Evolutionary conservation across 1,140 invertebrate genomes (phyloP), one percentile per base, ranked within the genome.

Genomic region (Procambarus clarkii): DNA sequence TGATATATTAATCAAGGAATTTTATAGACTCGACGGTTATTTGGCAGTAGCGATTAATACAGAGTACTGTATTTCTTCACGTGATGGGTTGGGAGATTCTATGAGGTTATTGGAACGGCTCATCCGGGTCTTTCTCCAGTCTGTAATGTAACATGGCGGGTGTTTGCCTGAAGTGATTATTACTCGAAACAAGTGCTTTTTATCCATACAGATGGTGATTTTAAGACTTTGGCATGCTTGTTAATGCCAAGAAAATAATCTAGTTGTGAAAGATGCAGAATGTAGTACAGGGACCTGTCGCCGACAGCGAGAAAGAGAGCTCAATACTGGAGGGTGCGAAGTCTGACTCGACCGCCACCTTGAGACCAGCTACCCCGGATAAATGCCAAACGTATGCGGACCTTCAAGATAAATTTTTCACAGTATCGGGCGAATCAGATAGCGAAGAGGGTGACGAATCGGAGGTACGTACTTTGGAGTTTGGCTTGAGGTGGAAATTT

Each of bases 221-320:
- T 91, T 71, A 44, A 86, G 77, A 79, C 84, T 86, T 74, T 81
- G 82, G 84, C 90, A 91, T 86, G 79, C 77, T 86, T 58, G 78
- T 81, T 86, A 54, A 86, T 81, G 84, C 90, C 90, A 58, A 80
- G 86, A 88, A 79, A 82, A 78, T 82, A 60, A 80, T 91, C 78
- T 76, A 90, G 79, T 86, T 91, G 88, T 91, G 88, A 92, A 91
- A 92, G 92, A 92, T 92, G 92, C 92, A 92, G 92, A 86, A 92
- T 90, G 92, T 90, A 81, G 92, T 91, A 87, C 88, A 87, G 78
- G 88, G 85, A 87, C 79, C 78, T 83, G 83, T 82, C 78, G 85
- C 83, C 76, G 88, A 92, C 83, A 92, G 92, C 87, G 92, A 90
- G 64, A 92, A 90, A 87, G 92, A 92, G 92, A 86, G 84, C 64